phyloP scores from a whole-genome alignment of 2,888 invertebrate species.

The Pollenia griseotomentosa region DNA sequence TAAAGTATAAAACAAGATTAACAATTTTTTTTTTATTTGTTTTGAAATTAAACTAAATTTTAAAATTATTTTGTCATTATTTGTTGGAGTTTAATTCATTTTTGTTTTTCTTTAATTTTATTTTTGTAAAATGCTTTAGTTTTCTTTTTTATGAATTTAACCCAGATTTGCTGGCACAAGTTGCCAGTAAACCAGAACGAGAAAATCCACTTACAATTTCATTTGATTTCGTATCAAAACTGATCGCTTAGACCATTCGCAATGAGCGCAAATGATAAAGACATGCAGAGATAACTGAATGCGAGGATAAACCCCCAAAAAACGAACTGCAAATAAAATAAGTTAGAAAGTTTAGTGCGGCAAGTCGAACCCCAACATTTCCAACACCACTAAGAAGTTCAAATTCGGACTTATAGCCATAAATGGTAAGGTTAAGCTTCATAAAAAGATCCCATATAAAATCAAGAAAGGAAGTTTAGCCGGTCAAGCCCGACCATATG shows the following conservation, averaged over 20 bases:
- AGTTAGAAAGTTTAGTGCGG: too few species aligned
- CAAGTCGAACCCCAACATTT: too few species aligned
- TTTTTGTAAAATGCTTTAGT: constrained; percentile 39
- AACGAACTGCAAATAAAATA: too few species aligned
- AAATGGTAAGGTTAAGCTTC: too few species aligned
- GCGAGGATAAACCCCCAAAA: constrained; percentile 1
- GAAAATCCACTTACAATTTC: constrained; percentile 74
- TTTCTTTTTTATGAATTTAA: constrained; percentile 70
- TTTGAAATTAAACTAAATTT: constrained; percentile 55
- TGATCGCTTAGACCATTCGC: constrained; percentile 57
- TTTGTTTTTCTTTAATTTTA: constrained; percentile 22
- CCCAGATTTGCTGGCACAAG: constrained; percentile 70
- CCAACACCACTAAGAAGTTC: too few species aligned
- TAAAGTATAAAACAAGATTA: constrained; percentile 28
- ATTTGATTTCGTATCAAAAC: constrained; percentile 64
- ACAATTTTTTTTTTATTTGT: constrained; percentile 9
- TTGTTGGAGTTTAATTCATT: constrained; percentile 47
- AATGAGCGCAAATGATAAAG: constrained; percentile 56
- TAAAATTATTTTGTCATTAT: constrained; percentile 53
- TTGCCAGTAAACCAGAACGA: constrained; percentile 68
- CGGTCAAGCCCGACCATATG: too few species aligned
- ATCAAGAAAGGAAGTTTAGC: too few species aligned
- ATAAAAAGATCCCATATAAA: too few species aligned
- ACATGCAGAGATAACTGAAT: constrained; percentile 20
- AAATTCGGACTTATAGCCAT: too few species aligned